A percentile compares a stretch with the other conserved stretches of the same genome.
Conservation (phyloP, 2,888 invertebrate species). For the Conchocele bisecta region DNA sequence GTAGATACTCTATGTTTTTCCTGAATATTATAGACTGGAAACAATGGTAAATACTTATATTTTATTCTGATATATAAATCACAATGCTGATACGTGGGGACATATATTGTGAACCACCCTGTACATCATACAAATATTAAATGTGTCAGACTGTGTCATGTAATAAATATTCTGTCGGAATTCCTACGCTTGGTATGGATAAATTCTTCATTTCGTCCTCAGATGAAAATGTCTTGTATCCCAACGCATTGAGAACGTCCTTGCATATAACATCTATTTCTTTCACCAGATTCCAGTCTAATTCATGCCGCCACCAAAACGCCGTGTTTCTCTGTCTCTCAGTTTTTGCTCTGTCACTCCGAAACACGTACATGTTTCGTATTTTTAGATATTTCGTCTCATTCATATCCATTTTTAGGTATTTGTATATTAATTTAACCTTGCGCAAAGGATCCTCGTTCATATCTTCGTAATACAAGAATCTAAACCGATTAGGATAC, state of each 20-base stretch:
- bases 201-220: constrained; percentile 10
- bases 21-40: no score
- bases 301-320: constrained; percentile 28
- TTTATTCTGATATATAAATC: no score
- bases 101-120: no score
- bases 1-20: no score
- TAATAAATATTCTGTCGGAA: constrained; percentile 3
- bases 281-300: constrained; percentile 16
- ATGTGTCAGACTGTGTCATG: no score
- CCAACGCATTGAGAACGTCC: constrained; percentile 28
- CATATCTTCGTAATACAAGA: constrained; percentile 38
- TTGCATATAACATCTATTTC: constrained; percentile 15
- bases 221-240: constrained; percentile 9
- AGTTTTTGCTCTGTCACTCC: neutral
- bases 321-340: constrained; percentile 23
- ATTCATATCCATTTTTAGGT: constrained; percentile 32
- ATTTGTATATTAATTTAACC: constrained; percentile 31
- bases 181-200: constrained; percentile 9
- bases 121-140: no score
- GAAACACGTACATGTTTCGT: constrained; percentile 11
- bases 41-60: no score
- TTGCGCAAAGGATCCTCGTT: constrained; percentile 24
- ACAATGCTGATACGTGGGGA: no score
- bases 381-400: constrained; percentile 6
- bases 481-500: constrained; percentile 26